Percentiles rank a stretch among this genome's conserved stretches.
Evolutionary conservation across 2,113 vertebrate genomes (phyloP).

Genomic region (Gallinago paraguaiae): DNA sequence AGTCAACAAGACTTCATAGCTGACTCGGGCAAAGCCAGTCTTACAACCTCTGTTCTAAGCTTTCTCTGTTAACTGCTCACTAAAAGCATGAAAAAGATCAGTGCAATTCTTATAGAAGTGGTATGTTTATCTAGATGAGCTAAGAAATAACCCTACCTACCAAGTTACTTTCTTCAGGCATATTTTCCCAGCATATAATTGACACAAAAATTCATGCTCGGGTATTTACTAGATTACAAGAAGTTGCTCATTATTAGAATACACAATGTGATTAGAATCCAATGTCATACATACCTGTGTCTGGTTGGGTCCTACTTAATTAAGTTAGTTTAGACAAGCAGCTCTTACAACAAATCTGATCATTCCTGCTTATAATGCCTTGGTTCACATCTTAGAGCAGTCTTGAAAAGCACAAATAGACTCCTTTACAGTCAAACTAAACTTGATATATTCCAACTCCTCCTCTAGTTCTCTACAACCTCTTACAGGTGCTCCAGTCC

Average conservation of each 20-base stretch:
- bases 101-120: not conserved
- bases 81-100: not conserved
- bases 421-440: not conserved
- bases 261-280: not conserved
- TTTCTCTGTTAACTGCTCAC: not conserved
- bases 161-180: not conserved
- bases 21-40: not conserved
- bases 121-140: not conserved
- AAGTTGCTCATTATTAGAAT: not conserved
- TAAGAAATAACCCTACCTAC: not conserved
- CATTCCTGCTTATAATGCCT: not conserved
- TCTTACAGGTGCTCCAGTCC: not conserved
- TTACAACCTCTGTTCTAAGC: not conserved
- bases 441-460: not conserved
- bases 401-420: not conserved
- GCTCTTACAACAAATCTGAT: not conserved
- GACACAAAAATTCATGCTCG: not conserved
- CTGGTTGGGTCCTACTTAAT: rapidly evolving
- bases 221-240: not conserved
- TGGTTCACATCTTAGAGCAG: not conserved
- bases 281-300: not conserved
- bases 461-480: not conserved
- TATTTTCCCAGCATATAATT: not conserved
- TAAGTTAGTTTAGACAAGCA: not conserved
- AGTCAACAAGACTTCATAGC: not conserved